Evolutionary conservation across 2,797 vertebrate species (phyloP).

Genomic region (Eulemur mongoz): DNA sequence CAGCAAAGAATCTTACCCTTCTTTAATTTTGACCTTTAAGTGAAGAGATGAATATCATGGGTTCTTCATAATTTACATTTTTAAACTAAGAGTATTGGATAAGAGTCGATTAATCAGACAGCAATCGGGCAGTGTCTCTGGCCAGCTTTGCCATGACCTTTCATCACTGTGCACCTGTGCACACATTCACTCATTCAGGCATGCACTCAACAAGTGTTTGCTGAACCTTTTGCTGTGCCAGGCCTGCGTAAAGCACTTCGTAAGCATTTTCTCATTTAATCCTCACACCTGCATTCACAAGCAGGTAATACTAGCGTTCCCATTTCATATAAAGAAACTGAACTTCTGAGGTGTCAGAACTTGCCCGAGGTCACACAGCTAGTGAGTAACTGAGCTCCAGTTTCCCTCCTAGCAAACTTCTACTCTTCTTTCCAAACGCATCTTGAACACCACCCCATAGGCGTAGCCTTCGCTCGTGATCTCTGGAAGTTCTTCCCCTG

Average conservation of each 20-base stretch:
- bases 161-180: background rate
- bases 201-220: background rate
- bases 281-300: background rate
- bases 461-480: no score
- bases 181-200: no score
- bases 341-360: background rate
- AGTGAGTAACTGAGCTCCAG: no score
- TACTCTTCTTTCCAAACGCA: no score
- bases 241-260: background rate
- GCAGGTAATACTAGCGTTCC: background rate
- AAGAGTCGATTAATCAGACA: background rate
- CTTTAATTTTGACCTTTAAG: background rate
- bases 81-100: background rate
- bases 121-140: background rate
- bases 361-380: background rate
- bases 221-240: background rate
- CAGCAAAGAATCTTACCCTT: background rate
- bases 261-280: background rate
- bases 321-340: background rate
- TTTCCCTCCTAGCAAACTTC: no score
- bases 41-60: background rate
- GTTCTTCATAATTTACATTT: background rate
- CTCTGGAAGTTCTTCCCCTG: no score
- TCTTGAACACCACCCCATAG: no score
- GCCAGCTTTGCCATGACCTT: background rate